phyloP scores from a whole-genome alignment of 2,888 invertebrate genomes.

The Lochmaea crataegi region DNA sequence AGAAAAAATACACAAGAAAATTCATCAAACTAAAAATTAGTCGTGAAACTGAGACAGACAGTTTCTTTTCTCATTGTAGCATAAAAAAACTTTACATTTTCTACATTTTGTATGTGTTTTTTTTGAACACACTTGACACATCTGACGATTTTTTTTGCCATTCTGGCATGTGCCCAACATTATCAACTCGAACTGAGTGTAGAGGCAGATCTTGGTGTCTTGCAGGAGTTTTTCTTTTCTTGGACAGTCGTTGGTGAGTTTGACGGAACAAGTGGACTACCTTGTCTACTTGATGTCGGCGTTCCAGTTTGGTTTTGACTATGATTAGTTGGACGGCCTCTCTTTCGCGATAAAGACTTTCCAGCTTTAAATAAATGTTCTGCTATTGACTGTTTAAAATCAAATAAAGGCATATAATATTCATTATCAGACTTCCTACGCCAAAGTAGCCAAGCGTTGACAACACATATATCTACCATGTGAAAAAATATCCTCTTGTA shows the following conservation, averaged over 20 bases:
- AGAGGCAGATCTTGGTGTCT: conserved; percentile 10
- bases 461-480: conserved; percentile 21
- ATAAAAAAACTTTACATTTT: conserved; percentile 12
- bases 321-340: conserved; percentile 15
- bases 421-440: conserved; percentile 14
- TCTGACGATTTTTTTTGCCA: conserved; percentile 1
- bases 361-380: conserved; percentile 24
- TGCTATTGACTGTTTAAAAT: conserved; percentile 21
- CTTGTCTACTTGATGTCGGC: conserved; percentile 6
- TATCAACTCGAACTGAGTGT: conserved; percentile 12
- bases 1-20: background rate
- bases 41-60: background rate
- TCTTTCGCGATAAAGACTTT: conserved; percentile 14
- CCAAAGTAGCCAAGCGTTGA: conserved; percentile 19
- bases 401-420: conserved; percentile 22
- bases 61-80: conserved; percentile 12
- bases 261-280: background rate
- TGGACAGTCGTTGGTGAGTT: background rate
- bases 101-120: background rate
- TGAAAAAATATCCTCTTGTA: conserved; percentile 45
- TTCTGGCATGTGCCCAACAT: conserved; percentile 2
- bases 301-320: background rate
- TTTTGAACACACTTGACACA: conserved; percentile 6
- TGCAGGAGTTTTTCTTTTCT: conserved; percentile 15
- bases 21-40: no score